These are phyloP conservation scores for Pogonophryne albipinna DNA, from an alignment of 2,797 vertebrate genomes.

Conservation along the genomic window DNA sequence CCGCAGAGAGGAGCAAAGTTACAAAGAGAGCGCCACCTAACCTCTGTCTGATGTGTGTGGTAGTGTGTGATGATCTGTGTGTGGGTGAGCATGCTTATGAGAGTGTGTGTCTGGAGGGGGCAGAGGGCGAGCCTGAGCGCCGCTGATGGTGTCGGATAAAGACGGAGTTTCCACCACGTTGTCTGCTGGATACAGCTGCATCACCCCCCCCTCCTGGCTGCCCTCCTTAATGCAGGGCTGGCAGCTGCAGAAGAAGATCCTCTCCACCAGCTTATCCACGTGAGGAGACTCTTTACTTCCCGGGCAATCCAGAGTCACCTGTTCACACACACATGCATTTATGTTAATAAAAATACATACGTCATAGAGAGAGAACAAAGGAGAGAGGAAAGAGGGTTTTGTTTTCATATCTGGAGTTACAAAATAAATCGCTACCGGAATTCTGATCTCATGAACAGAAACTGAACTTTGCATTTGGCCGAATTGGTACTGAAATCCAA, in stretches of 20 bases:
- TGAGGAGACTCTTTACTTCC: slow-evolving; percentile 90
- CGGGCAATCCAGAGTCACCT: slow-evolving; percentile 96
- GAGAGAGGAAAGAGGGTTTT: background rate
- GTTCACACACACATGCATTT: slow-evolving; percentile 23
- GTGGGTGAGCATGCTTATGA: slow-evolving; percentile 68
- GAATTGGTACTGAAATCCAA: background rate
- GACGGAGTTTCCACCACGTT: slow-evolving; percentile 72
- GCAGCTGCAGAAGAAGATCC: slow-evolving; percentile 96
- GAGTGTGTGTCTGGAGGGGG: slow-evolving; percentile 64
- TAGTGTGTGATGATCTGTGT: slow-evolving; percentile 77
- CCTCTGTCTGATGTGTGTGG: slow-evolving; percentile 81
- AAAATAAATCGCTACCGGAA: background rate
- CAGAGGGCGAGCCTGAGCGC: slow-evolving; percentile 72
- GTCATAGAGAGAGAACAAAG: background rate
- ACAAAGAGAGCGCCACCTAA: slow-evolving; percentile 51
- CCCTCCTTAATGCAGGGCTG: slow-evolving; percentile 96
- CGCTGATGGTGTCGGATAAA: slow-evolving; percentile 66
- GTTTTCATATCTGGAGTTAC: background rate
- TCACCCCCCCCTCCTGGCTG: slow-evolving; percentile 89
- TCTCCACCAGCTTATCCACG: slow-evolving; percentile 97
- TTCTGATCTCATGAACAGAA: background rate
- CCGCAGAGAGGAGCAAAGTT: background rate
- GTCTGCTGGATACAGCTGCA: slow-evolving; percentile 90
- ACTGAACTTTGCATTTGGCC: background rate
- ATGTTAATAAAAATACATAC: slow-evolving; percentile 22